Evolutionary conservation across 2,888 invertebrate species (phyloP).

Genomic region (Sphaerophoria taeniata): DNA sequence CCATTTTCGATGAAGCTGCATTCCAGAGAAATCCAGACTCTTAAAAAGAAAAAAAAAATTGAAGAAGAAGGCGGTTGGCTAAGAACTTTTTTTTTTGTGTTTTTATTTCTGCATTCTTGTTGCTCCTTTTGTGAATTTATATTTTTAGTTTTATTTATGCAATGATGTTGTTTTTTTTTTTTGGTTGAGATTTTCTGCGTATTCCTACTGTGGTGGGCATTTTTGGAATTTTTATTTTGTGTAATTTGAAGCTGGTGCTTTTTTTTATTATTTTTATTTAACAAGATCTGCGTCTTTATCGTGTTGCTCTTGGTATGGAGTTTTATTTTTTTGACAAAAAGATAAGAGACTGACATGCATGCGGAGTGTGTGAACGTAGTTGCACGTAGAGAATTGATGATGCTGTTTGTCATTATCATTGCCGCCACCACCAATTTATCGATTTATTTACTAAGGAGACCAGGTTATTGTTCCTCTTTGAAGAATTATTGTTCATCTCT

Average conservation of each 20-base stretch:
- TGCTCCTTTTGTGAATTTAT: slow-evolving; percentile 7
- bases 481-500: no score
- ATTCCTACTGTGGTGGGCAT: slow-evolving; percentile 35
- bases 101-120: not conserved
- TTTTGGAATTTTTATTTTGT: slow-evolving; percentile 71
- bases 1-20: slow-evolving; percentile 72
- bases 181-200: slow-evolving; percentile 38
- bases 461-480: no score
- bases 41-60: slow-evolving; percentile 40
- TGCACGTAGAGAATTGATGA: slow-evolving; percentile 69
- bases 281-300: slow-evolving; percentile 29
- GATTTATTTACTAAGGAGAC: no score
- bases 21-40: slow-evolving; percentile 47
- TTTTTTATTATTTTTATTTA: slow-evolving; percentile 42
- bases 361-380: slow-evolving; percentile 44
- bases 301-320: not conserved
- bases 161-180: slow-evolving; percentile 34
- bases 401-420: slow-evolving; percentile 12
- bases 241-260: slow-evolving; percentile 70
- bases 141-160: slow-evolving; percentile 30
- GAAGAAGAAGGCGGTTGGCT: slow-evolving; percentile 47
- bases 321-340: not conserved
- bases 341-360: slow-evolving; percentile 62
- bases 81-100: slow-evolving; percentile 30
- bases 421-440: not conserved